Evolutionary conservation across 2,797 vertebrate genomes (phyloP).

Genomic region (Falco biarmicus): DNA sequence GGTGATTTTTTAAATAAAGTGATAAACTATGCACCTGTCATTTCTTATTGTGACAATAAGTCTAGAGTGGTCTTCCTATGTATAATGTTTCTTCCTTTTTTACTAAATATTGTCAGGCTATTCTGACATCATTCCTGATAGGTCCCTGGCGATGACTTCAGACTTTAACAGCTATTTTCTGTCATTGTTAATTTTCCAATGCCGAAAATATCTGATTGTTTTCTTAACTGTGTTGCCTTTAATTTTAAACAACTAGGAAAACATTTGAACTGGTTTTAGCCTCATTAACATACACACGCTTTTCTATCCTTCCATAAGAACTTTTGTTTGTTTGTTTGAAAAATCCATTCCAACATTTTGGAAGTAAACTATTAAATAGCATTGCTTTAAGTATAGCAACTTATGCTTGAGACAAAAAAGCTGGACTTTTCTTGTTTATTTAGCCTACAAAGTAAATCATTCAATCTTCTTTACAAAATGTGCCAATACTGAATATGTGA

Average conservation of each 20-base stretch:
- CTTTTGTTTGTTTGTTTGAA: background rate
- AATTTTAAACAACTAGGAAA: background rate
- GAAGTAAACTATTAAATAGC: background rate
- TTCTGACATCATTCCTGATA: background rate
- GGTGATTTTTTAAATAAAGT: background rate
- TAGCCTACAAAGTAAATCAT: background rate
- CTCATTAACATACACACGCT: background rate
- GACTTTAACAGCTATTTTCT: background rate
- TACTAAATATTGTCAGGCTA: background rate
- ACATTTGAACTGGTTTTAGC: background rate
- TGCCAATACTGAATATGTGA: background rate
- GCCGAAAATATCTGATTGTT: constrained; percentile 26
- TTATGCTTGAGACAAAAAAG: background rate
- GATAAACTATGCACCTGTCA: background rate
- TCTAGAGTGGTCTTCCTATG: background rate
- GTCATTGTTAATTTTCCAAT: background rate
- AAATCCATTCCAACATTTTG: background rate
- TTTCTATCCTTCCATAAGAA: background rate
- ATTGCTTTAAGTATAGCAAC: background rate
- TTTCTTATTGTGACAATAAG: background rate
- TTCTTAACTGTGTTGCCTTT: background rate
- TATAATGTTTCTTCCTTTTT: background rate
- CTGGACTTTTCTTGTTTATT: background rate
- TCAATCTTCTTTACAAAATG: background rate
- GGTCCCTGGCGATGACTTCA: background rate